Percentiles rank a stretch among this genome's conserved stretches.
These are phyloP conservation scores for Drosophila teissieri DNA, from an alignment of 1,140 invertebrate genomes.

Conservation along the genomic window DNA sequence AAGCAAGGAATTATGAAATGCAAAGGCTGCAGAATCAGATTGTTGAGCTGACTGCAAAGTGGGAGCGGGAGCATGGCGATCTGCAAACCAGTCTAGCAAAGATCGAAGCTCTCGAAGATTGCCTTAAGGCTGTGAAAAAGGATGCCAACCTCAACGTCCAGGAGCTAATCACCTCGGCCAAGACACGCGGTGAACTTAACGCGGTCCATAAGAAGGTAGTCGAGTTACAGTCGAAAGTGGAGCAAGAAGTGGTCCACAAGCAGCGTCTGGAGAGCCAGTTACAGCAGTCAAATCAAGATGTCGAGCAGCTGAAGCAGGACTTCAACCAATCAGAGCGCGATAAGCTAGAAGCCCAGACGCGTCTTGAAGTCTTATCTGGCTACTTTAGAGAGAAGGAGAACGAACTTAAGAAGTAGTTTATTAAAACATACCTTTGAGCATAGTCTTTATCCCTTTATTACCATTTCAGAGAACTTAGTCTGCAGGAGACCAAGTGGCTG, in stretches of 20 bases:
- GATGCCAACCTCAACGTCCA: constrained; percentile 83
- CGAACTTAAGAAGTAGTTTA: constrained; percentile 90
- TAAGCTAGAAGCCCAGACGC: constrained; percentile 91
- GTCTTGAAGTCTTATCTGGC: constrained; percentile 92
- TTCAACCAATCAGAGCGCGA: constrained; percentile 90
- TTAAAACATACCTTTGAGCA: constrained; percentile 35
- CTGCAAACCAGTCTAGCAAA: constrained; percentile 77
- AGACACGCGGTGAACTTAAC: constrained; percentile 85
- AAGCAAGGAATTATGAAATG: constrained; percentile 80
- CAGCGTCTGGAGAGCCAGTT: constrained; percentile 66
- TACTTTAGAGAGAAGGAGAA: constrained; percentile 96
- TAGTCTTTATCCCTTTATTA: not conserved
- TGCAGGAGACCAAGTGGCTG: constrained; percentile 92
- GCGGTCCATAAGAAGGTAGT: constrained; percentile 85
- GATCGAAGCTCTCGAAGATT: constrained; percentile 85
- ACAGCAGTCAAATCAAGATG: constrained; percentile 61
- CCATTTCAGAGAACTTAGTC: constrained; percentile 88
- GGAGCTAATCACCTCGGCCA: constrained; percentile 84
- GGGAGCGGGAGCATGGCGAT: constrained; percentile 66
- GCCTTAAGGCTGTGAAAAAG: constrained; percentile 84
- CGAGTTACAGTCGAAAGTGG: constrained; percentile 78
- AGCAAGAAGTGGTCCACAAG: constrained; percentile 81
- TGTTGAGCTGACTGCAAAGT: constrained; percentile 56
- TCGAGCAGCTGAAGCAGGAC: constrained; percentile 87
- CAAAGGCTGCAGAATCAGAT: constrained; percentile 80